Evolutionary conservation across 1,140 invertebrate species (phyloP).

Genomic region (Zelostemma sp.): DNA sequence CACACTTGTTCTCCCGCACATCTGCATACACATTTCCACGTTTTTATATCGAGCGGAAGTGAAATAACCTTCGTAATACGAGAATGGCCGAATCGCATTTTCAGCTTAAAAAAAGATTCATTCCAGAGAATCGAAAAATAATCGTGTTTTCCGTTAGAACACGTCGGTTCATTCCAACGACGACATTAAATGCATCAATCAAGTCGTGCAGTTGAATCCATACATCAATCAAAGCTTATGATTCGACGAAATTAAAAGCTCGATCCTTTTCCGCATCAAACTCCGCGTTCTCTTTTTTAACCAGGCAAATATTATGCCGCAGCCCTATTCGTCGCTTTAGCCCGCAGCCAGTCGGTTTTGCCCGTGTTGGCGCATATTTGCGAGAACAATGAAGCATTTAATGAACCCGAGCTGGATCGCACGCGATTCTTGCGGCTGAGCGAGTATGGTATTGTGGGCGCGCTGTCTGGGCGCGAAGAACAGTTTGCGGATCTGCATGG

Average conservation of each 20-base stretch:
- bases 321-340: constrained; percentile 41
- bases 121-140: too few relatives aligned
- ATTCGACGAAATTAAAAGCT: not conserved
- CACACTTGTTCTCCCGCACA: constrained; percentile 4
- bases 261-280: too few relatives aligned
- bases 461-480: not conserved
- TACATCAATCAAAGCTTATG: too few relatives aligned
- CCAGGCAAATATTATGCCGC: constrained; percentile 36
- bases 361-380: constrained; percentile 37
- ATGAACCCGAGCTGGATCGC: constrained; percentile 46
- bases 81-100: too few relatives aligned
- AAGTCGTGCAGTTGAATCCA: too few relatives aligned
- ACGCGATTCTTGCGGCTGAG: constrained; percentile 33
- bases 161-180: too few relatives aligned
- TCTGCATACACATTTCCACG: not conserved
- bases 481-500: constrained; percentile 29
- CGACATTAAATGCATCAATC: too few relatives aligned
- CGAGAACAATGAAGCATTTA: constrained; percentile 49
- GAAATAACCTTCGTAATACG: not conserved
- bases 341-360: constrained; percentile 42
- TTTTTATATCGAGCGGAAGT: not conserved
- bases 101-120: too few relatives aligned
- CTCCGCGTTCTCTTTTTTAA: constrained; percentile 28
- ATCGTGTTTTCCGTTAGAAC: too few relatives aligned
- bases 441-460: not conserved